Conservation (phyloP, 2,888 invertebrate genomes). For the Nomada goodeniana region DNA sequence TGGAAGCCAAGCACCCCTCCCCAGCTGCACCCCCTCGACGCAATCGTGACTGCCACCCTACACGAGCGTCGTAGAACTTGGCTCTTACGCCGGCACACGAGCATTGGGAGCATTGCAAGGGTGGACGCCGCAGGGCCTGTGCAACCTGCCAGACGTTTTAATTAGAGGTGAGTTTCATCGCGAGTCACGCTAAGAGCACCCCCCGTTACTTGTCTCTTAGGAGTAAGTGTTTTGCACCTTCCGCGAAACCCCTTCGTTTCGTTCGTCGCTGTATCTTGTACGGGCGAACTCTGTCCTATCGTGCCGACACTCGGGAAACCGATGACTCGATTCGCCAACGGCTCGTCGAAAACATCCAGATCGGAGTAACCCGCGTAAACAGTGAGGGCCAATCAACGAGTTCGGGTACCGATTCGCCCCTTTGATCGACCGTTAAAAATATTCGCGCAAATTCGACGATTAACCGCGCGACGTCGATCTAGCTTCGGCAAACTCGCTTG, state of each 20-base stretch:
- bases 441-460: no score
- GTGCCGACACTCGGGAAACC: conserved; percentile 4
- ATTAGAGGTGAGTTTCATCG: conserved; percentile 82
- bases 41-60: conserved; percentile 63
- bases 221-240: conserved; percentile 69
- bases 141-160: conserved; percentile 82
- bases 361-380: conserved; percentile 6
- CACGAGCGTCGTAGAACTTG: conserved; percentile 61
- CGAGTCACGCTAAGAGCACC: conserved; percentile 64
- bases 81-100: conserved; percentile 65
- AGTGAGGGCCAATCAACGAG: not conserved
- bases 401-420: not conserved
- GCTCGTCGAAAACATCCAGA: not conserved
- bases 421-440: not conserved
- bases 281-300: conserved; percentile 20
- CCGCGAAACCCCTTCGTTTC: conserved; percentile 52
- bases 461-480: no score
- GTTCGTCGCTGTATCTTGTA: conserved; percentile 22
- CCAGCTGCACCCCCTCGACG: conserved; percentile 68
- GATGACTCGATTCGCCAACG: not conserved
- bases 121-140: conserved; percentile 79
- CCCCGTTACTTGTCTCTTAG: conserved; percentile 57
- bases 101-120: conserved; percentile 75
- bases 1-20: conserved; percentile 80
- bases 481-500: no score